phyloP scores from a whole-genome alignment of 2,888 invertebrate species.

The Melikaiella ostensackeni region DNA sequence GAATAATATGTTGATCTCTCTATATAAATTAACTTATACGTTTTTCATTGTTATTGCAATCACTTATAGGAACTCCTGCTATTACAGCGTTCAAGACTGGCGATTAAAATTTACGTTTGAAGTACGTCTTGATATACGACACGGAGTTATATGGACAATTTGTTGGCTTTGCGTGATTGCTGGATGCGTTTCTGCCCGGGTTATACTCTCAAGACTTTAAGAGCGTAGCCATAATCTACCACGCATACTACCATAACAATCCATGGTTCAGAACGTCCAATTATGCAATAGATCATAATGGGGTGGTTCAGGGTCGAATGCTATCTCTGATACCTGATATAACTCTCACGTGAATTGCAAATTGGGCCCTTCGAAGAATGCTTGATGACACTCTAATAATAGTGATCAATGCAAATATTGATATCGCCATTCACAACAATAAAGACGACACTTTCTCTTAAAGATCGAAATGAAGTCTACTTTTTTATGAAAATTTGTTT shows the following conservation, averaged over 20 bases:
- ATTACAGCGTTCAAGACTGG: neutral
- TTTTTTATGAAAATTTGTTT: no score
- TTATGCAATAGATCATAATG: slow-evolving; percentile 37
- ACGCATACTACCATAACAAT: slow-evolving; percentile 31
- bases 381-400: slow-evolving; percentile 36
- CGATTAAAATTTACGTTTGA: slow-evolving; percentile 3
- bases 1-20: neutral
- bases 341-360: slow-evolving; percentile 20
- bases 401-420: slow-evolving; percentile 30
- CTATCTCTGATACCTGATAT: slow-evolving; percentile 31
- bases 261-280: slow-evolving; percentile 17
- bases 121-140: slow-evolving; percentile 16
- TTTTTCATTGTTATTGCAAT: slow-evolving; percentile 1
- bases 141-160: slow-evolving; percentile 14
- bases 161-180: slow-evolving; percentile 26
- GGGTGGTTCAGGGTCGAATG: slow-evolving; percentile 26
- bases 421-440: neutral
- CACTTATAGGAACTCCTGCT: neutral
- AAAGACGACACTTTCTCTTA: no score
- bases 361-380: neutral
- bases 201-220: neutral
- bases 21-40: neutral
- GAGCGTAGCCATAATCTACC: slow-evolving; percentile 1
- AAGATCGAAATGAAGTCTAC: no score
- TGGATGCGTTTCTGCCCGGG: neutral